These are phyloP conservation scores for Papilio gigon DNA, from an alignment of 2,888 invertebrate genomes.

Conservation along the genomic window DNA sequence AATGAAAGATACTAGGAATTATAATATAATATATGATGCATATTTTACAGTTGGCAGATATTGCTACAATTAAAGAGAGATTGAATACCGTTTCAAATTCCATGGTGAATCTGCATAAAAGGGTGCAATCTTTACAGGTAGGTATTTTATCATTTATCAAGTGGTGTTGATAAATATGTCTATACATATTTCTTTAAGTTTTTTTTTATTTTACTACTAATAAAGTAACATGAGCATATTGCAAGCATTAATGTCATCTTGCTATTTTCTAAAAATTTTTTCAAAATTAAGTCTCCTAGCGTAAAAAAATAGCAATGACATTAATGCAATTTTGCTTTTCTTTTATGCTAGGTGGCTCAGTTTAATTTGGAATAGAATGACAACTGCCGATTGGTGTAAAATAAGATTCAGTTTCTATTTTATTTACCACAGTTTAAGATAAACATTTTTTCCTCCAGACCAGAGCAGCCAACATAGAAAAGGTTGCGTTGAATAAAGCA, in stretches of 20 bases:
- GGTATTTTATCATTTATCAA: constrained; percentile 24
- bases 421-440: too few species aligned
- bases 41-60: constrained; percentile 69
- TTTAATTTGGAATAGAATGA: too few species aligned
- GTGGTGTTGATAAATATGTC: not conserved
- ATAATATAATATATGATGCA: constrained; percentile 50
- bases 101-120: constrained; percentile 73
- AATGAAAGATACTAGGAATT: not conserved
- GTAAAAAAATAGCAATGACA: not conserved
- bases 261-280: too few species aligned
- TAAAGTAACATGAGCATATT: too few species aligned
- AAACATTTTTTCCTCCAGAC: constrained; percentile 55
- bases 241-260: too few species aligned
- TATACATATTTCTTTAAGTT: too few species aligned
- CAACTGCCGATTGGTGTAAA: not conserved
- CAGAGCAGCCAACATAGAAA: constrained; percentile 70
- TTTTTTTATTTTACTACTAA: too few species aligned
- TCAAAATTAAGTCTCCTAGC: too few species aligned
- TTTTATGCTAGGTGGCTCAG: not conserved
- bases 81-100: constrained; percentile 68
- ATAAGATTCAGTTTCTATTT: too few species aligned
- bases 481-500: constrained; percentile 61
- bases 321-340: not conserved
- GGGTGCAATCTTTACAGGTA: constrained; percentile 71
- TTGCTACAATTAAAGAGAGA: constrained; percentile 72